Base-by-base conservation (phyloP, 1,140 invertebrate genomes). In the Penaeus japonicus region DNA sequence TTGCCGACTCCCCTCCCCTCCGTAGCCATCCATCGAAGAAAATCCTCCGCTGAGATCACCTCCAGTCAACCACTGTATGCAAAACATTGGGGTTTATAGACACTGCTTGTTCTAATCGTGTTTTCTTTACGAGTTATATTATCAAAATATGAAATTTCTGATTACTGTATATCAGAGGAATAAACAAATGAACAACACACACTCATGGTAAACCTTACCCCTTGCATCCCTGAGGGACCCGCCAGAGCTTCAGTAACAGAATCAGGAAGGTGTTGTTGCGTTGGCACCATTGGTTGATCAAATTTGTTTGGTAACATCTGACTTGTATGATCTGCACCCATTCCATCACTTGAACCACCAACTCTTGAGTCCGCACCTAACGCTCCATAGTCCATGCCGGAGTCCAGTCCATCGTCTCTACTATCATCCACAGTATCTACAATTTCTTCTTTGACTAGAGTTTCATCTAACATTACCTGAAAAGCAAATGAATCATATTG, bases 381-480 rank as follows among this genome's bases (percentile, higher is more conserved):
- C 22, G 86, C 82, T 30, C 86, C 79, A 54, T 88, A 88, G 55
- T 88, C 86, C 53, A 88, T 75, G 22, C 79, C 86, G 57, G 62
- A 82, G 53, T 82, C 54, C 57, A 88, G 35, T 53, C 82, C 15
- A 24, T 82, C 57, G 32, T 88, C 80, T 55, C 57, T 55, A 57
- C 81, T 82, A 17, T 82, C 79, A 47, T 81, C 79, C 30, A 82
- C 18, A 27, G 77, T 54, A 1, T 88, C 86, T 73, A 88, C 47
- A 27, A 88, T 88, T 62, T 88, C 86, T 73, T 88, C 86, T 83
- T 88, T 88, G 80, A 88, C 86, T 88, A 88, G 80, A 65, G 80
- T 83, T 83, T 88, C 86, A 75, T 88, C 86, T 83, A 83, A 27
- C 62, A 88, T 75, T 53, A 75, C 80, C 86, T 88, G 65, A 27